Percentiles rank a stretch among this genome's conserved stretches.
Conservation (phyloP, 1,140 invertebrate genomes). For the Saccostrea echinata region DNA sequence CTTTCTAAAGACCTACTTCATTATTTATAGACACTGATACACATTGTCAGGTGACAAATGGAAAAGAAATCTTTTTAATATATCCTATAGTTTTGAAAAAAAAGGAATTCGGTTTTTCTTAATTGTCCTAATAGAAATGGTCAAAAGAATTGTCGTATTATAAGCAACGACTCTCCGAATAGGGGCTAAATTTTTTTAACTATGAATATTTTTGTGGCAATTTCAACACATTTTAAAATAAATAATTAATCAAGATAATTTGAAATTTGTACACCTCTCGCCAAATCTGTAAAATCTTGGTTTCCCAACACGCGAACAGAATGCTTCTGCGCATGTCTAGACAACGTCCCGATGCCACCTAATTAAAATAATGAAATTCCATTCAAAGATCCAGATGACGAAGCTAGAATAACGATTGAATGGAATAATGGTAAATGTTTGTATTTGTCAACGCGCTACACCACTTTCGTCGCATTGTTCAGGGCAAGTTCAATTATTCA, state of each 20-base stretch:
- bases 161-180: too few species aligned
- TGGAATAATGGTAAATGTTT: constrained; percentile 52
- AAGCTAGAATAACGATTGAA: constrained; percentile 50
- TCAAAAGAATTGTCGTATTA: too few species aligned
- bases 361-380: constrained; percentile 56
- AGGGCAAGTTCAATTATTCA: constrained; percentile 56
- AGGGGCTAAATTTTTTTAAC: too few species aligned
- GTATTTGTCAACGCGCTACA: constrained; percentile 58
- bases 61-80: neutral
- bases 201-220: too few species aligned
- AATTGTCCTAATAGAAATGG: too few species aligned
- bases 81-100: too few species aligned
- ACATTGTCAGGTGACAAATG: constrained; percentile 13
- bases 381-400: constrained; percentile 51
- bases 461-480: constrained; percentile 54
- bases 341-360: constrained; percentile 36
- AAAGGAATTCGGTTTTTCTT: too few species aligned
- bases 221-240: neutral
- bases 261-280: neutral
- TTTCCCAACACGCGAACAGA: constrained; percentile 21
- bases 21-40: constrained; percentile 5
- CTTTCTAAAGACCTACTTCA: constrained; percentile 8
- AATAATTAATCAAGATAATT: constrained; percentile 5
- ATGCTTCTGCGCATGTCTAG: constrained; percentile 33
- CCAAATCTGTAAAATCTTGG: neutral